These are phyloP conservation scores for Atherinomorus stipes DNA, from an alignment of 2,113 vertebrate species.

Conservation along the genomic window DNA sequence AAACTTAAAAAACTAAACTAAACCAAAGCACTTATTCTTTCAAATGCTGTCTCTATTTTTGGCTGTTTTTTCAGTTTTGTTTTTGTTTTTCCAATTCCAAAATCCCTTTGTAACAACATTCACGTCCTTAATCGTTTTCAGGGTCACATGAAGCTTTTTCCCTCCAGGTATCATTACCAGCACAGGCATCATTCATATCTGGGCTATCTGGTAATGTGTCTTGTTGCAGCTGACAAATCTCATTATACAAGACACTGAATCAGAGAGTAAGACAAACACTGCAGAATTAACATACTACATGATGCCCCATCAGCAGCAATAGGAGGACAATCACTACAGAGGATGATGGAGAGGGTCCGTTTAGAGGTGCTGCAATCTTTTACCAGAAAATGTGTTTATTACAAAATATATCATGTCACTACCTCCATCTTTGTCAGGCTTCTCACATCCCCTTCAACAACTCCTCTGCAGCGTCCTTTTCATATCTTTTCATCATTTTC, in stretches of 20 bases:
- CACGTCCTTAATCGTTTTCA: not conserved
- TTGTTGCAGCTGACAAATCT: constrained; percentile 13
- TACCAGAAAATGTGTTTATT: constrained; percentile 35
- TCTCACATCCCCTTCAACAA: constrained; percentile 29
- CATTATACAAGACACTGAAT: constrained; percentile 41
- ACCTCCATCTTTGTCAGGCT: constrained; percentile 2
- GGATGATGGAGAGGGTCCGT: constrained; percentile 16
- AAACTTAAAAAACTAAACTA: not conserved
- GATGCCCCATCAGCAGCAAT: constrained; percentile 16
- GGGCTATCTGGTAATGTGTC: constrained; percentile 6
- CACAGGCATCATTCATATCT: constrained; percentile 10
- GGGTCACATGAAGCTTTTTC: not conserved
- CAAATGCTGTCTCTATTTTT: too few species aligned
- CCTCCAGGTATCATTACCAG: constrained; percentile 4
- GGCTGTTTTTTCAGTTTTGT: too few species aligned
- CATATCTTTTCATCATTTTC: constrained; percentile 13
- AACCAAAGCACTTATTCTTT: too few species aligned
- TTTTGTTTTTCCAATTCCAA: too few species aligned
- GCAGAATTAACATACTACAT: constrained; percentile 22
- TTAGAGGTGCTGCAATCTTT: constrained; percentile 31
- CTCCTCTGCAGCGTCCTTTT: constrained; percentile 26
- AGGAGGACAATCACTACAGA: constrained; percentile 6
- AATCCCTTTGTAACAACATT: not conserved
- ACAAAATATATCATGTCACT: constrained; percentile 23
- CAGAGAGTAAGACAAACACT: constrained; percentile 24